phyloP scores from a whole-genome alignment of 23 tunicate genomes.

The Trididemnum clinides region DNA sequence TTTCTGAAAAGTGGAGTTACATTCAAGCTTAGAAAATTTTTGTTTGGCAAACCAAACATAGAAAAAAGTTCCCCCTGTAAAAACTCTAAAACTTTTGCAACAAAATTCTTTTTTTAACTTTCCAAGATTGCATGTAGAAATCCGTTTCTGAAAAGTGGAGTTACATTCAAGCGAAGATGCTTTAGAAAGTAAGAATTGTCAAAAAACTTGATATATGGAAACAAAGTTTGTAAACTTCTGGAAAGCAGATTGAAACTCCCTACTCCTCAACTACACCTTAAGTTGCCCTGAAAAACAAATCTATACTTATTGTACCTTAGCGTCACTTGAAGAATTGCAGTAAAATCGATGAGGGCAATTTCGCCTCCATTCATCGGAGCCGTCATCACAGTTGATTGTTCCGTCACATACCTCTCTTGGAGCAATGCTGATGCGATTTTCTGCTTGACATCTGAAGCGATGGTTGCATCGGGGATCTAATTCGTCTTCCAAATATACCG shows the following conservation, averaged over 20 bases:
- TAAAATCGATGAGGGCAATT: conserved; percentile 5
- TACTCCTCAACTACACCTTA: background rate
- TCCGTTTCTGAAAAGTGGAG: background rate
- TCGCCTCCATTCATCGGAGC: background rate
- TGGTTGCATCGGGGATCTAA: background rate
- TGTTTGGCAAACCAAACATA: background rate
- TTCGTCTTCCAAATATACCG: background rate
- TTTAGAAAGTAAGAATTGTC: no score
- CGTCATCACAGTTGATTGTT: conserved; percentile 16
- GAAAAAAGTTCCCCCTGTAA: background rate
- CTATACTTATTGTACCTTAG: background rate
- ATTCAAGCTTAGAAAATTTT: no score
- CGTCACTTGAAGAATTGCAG: background rate
- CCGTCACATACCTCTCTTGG: conserved; percentile 13
- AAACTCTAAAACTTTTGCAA: background rate
- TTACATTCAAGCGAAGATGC: no score
- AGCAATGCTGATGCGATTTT: background rate
- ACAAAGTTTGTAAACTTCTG: background rate
- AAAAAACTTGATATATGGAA: background rate
- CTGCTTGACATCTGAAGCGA: background rate
- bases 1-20: no score
- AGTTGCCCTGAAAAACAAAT: background rate
- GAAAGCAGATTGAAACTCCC: no score
- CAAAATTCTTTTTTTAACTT: no score
- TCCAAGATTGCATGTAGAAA: background rate